phyloP scores from a whole-genome alignment of 2,113 vertebrate species.

The Megaceryle maxima region DNA sequence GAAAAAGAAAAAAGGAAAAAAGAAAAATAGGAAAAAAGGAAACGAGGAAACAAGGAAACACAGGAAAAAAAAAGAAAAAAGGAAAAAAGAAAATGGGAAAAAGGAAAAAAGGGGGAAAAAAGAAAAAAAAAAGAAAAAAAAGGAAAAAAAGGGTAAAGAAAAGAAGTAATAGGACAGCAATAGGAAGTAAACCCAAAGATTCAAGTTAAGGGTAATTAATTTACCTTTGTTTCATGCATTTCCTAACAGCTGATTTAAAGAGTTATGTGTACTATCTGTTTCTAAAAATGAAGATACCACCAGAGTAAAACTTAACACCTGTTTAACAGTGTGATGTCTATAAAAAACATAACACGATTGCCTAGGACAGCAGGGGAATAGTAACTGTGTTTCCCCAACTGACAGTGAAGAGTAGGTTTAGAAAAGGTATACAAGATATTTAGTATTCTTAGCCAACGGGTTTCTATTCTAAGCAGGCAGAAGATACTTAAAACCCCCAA shows the following conservation, averaged over 20 bases:
- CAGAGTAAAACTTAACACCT: slow-evolving; percentile 57
- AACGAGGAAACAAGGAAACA: too few relatives aligned
- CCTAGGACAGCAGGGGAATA: slow-evolving; percentile 35
- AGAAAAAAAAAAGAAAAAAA: neutral
- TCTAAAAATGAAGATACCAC: slow-evolving; percentile 44
- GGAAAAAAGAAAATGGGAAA: too few relatives aligned
- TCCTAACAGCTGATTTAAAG: slow-evolving; percentile 28
- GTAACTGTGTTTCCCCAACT: slow-evolving; percentile 7
- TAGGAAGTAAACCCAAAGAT: neutral
- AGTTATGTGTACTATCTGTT: neutral
- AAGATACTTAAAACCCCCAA: neutral
- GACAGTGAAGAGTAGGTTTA: neutral
- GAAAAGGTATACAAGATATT: neutral
- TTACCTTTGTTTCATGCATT: neutral
- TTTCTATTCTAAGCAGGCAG: slow-evolving; percentile 1
- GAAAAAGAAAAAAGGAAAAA: too few relatives aligned
- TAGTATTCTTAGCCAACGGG: neutral
- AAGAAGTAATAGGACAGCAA: neutral
- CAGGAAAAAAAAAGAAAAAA: too few relatives aligned
- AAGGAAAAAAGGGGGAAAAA: too few relatives aligned
- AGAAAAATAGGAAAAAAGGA: too few relatives aligned
- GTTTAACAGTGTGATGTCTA: slow-evolving; percentile 50
- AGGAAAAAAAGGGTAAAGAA: too few relatives aligned
- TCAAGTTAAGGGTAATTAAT: neutral
- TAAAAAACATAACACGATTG: slow-evolving; percentile 32